Percentiles rank a stretch among this genome's conserved stretches.
phyloP scores from a whole-genome alignment of 2,888 invertebrate genomes.

The Thymelicus sylvestris region DNA sequence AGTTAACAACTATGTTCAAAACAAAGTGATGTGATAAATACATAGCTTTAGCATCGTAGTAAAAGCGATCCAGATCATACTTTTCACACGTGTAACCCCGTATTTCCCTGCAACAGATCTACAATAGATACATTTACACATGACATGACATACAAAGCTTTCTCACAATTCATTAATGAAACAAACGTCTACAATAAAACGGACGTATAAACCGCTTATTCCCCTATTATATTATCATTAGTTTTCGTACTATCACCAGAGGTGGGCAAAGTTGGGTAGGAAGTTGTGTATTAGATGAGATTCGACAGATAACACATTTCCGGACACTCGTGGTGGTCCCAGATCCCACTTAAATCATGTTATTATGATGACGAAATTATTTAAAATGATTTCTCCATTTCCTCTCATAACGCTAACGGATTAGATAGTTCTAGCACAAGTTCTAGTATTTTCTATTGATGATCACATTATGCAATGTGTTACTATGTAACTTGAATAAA shows the following conservation, averaged over 20 bases:
- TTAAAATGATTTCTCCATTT: constrained; percentile 33
- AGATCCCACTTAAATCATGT: constrained; percentile 44
- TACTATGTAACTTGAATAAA: neutral
- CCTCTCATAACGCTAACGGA: neutral
- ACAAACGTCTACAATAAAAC: constrained; percentile 55
- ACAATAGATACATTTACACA: constrained; percentile 45
- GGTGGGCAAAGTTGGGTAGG: constrained; percentile 35
- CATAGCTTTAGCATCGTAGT: constrained; percentile 20
- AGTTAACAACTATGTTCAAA: too few relatives aligned
- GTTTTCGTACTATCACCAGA: constrained; percentile 50
- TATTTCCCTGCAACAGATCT: constrained; percentile 38
- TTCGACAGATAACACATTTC: constrained; percentile 57
- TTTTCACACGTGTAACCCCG: constrained; percentile 43
- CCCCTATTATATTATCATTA: constrained; percentile 70
- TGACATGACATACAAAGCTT: constrained; percentile 48
- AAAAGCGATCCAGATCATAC: constrained; percentile 42
- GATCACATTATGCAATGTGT: neutral
- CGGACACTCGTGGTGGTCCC: constrained; percentile 62
- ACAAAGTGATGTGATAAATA: neutral
- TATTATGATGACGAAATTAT: constrained; percentile 39
- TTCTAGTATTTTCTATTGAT: neutral
- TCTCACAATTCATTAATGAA: constrained; percentile 66
- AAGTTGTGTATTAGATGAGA: constrained; percentile 60
- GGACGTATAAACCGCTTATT: constrained; percentile 47
- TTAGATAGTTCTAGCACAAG: neutral